Percentiles rank a stretch among this genome's conserved stretches.
Conservation (phyloP, 2,797 vertebrate genomes). For the Gobio occitaniae region DNA sequence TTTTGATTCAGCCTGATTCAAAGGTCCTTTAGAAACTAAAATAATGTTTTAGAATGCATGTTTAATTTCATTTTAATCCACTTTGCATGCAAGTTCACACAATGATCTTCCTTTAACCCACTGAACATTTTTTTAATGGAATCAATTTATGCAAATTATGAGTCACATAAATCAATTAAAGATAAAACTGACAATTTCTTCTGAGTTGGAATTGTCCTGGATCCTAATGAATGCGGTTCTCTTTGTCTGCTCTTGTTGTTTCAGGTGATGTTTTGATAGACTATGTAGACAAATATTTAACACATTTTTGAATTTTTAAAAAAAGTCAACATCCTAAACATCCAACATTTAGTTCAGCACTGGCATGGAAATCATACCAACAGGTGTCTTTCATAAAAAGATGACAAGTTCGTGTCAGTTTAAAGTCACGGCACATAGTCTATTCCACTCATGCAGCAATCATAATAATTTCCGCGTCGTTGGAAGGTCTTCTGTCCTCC, state of each 20-base stretch:
- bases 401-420: not conserved
- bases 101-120: not conserved
- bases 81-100: conserved; percentile 30
- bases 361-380: not conserved
- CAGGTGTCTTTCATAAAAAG: not conserved
- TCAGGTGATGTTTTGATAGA: not conserved
- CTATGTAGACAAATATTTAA: not conserved
- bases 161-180: not conserved
- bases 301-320: not conserved
- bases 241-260: not conserved
- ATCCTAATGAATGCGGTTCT: not conserved
- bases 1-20: not conserved
- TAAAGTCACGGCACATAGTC: not conserved
- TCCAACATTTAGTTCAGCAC: not conserved
- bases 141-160: not conserved
- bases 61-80: conserved; percentile 6
- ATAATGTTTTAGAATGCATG: not conserved
- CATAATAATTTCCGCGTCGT: conserved; percentile 62
- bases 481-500: conserved; percentile 65
- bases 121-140: not conserved
- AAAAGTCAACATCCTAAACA: not conserved
- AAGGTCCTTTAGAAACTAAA: not conserved
- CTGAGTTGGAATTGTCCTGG: not conserved
- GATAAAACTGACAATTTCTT: not conserved
- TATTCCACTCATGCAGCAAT: conserved; percentile 50